Evolutionary conservation across 35 echinoderm and acorn worm genomes (phyloP).

Genomic region (Ophioderma brevispina): DNA sequence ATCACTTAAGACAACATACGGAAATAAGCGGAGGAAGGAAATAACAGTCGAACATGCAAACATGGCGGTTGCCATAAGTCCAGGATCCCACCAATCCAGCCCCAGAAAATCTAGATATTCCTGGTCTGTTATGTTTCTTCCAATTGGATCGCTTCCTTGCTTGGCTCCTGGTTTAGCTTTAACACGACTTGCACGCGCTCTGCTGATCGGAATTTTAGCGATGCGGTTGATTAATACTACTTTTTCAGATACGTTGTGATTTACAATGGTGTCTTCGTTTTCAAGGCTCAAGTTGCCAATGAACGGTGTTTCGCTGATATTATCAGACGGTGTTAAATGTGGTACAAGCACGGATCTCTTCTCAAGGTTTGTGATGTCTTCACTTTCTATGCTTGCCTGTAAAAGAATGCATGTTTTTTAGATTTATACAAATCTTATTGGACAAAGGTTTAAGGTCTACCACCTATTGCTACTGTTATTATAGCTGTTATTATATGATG

Average conservation of each 20-base stretch:
- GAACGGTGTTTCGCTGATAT: not conserved
- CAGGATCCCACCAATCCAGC: constrained; percentile 25
- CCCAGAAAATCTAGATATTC: not conserved
- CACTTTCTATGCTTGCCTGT: not conserved
- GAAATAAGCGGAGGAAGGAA: constrained; percentile 55
- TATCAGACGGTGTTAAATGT: not conserved
- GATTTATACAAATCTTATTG: too few relatives aligned
- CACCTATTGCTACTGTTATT: too few relatives aligned
- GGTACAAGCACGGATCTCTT: not conserved
- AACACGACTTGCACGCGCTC: not conserved
- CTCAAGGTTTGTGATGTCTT: not conserved
- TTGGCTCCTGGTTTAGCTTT: not conserved
- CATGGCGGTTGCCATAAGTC: constrained; percentile 39
- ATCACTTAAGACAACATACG: constrained; percentile 66
- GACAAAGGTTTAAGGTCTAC: too few relatives aligned
- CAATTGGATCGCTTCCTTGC: not conserved
- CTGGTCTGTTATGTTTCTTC: not conserved
- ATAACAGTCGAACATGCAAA: constrained; percentile 54
- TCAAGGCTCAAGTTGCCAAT: not conserved
- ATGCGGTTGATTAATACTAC: not conserved
- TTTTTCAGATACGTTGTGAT: not conserved
- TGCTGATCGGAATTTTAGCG: not conserved
- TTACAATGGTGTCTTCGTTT: not conserved
- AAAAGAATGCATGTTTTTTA: too few relatives aligned
- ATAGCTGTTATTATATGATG: too few relatives aligned